Conservation (phyloP, 2,113 vertebrate species). For the Varanus komodoensis region DNA sequence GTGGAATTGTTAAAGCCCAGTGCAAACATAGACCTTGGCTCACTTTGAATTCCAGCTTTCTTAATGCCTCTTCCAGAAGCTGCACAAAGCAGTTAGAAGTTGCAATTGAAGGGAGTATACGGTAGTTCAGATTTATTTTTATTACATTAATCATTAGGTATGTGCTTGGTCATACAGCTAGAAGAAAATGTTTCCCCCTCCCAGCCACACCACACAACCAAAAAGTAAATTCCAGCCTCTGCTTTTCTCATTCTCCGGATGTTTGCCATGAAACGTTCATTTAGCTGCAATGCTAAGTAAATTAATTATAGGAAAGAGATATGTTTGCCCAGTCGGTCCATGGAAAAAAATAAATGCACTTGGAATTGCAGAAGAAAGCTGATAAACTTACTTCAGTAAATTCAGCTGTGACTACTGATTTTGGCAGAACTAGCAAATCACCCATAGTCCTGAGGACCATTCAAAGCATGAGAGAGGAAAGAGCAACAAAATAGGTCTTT, state of each 20-base stretch:
- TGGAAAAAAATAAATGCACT: slow-evolving; percentile 42
- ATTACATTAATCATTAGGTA: background rate
- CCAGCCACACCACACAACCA: background rate
- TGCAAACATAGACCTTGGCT: slow-evolving; percentile 38
- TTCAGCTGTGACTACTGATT: slow-evolving; percentile 48
- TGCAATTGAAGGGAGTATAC: background rate
- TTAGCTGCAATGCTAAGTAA: slow-evolving; percentile 64
- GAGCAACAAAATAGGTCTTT: background rate
- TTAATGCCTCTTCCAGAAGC: slow-evolving; percentile 15
- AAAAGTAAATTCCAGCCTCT: slow-evolving; percentile 22
- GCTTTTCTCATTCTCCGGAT: slow-evolving; percentile 26
- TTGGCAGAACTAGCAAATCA: slow-evolving; percentile 41
- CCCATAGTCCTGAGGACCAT: background rate
- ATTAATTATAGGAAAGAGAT: slow-evolving; percentile 67
- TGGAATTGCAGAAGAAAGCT: background rate
- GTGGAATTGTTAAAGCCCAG: slow-evolving; percentile 28
- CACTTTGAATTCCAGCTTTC: slow-evolving; percentile 7
- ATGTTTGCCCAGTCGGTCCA: slow-evolving; percentile 52
- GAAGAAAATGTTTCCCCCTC: background rate
- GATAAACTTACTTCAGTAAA: slow-evolving; percentile 53
- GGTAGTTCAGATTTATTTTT: background rate
- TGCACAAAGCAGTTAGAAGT: slow-evolving; percentile 42
- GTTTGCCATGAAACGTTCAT: slow-evolving; percentile 53
- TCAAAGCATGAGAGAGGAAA: background rate
- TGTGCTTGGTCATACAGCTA: background rate